These are phyloP conservation scores for Sigmodon hispidus DNA, from an alignment of 2,113 vertebrate species.

Conservation along the genomic window DNA sequence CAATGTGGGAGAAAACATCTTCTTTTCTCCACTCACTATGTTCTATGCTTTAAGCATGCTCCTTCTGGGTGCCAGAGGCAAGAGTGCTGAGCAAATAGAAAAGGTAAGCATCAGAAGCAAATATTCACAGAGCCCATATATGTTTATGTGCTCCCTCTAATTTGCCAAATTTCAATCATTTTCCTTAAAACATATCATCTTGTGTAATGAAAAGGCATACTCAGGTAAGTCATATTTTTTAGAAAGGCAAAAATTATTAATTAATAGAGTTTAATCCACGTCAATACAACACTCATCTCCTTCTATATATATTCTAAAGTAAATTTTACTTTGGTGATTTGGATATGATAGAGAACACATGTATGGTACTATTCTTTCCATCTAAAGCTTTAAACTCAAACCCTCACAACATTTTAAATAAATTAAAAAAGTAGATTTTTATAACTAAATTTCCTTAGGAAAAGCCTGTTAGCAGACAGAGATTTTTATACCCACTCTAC, in stretches of 20 bases:
- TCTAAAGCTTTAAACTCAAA: neutral
- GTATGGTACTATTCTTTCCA: neutral
- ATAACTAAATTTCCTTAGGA: neutral
- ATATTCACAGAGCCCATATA: fast-evolving
- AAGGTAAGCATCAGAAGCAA: conserved; percentile 44
- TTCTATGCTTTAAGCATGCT: conserved; percentile 75
- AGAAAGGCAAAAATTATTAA: neutral
- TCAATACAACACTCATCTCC: neutral
- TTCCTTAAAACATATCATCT: neutral
- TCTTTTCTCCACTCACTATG: conserved; percentile 79
- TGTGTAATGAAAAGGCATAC: neutral
- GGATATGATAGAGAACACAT: neutral
- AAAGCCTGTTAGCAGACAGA: neutral
- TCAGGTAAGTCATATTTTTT: neutral
- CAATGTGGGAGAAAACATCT: conserved; percentile 65
- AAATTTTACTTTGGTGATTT: neutral
- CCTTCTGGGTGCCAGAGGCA: conserved; percentile 69
- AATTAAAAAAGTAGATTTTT: neutral
- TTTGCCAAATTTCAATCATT: neutral
- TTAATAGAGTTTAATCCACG: neutral
- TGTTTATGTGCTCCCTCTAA: fast-evolving
- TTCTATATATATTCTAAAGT: neutral
- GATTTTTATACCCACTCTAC: neutral
- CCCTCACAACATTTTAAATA: neutral
- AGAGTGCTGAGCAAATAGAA: conserved; percentile 63